These are phyloP conservation scores for Epizoanthus fatuus DNA, from an alignment of 92 coral and sea anemone genomes.

Conservation along the genomic window DNA sequence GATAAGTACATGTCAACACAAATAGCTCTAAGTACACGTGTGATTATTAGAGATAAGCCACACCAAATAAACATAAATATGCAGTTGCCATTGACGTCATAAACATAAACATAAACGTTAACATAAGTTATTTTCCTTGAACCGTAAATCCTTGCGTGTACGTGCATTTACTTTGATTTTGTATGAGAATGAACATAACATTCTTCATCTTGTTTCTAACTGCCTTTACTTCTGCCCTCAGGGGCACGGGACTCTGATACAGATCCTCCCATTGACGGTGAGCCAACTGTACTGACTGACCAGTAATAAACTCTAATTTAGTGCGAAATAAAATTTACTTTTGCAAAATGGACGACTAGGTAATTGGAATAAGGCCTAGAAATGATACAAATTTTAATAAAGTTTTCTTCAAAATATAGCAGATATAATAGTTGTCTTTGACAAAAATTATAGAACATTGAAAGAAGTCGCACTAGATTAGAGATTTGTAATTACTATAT, in stretches of 20 bases:
- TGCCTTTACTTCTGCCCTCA: slow-evolving; percentile 47
- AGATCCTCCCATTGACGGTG: slow-evolving; percentile 41
- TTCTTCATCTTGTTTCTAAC: slow-evolving; percentile 44
- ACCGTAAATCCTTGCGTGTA: not conserved
- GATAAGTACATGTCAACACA: not conserved
- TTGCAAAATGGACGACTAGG: not conserved
- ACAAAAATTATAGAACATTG: not conserved
- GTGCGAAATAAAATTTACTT: slow-evolving; percentile 24
- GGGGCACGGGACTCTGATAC: slow-evolving; percentile 57
- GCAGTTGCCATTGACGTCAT: not conserved
- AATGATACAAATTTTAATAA: not conserved
- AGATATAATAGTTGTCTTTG: not conserved
- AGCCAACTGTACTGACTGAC: slow-evolving; percentile 48
- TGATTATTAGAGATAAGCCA: not conserved
- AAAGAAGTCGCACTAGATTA: slow-evolving; percentile 42
- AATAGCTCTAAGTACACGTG: not conserved
- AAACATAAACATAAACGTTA: slow-evolving; percentile 20
- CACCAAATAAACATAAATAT: slow-evolving; percentile 1
- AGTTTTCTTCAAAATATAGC: not conserved
- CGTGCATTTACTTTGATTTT: not conserved
- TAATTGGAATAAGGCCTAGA: not conserved
- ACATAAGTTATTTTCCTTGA: not conserved
- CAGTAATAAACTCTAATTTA: slow-evolving; percentile 42
- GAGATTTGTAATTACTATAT: slow-evolving; percentile 13
- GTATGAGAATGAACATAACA: slow-evolving; percentile 6